Percentiles rank a stretch among this genome's conserved stretches.
These are phyloP conservation scores for Tromatobia lineatoria DNA, from an alignment of 2,888 invertebrate species.

Conservation along the genomic window DNA sequence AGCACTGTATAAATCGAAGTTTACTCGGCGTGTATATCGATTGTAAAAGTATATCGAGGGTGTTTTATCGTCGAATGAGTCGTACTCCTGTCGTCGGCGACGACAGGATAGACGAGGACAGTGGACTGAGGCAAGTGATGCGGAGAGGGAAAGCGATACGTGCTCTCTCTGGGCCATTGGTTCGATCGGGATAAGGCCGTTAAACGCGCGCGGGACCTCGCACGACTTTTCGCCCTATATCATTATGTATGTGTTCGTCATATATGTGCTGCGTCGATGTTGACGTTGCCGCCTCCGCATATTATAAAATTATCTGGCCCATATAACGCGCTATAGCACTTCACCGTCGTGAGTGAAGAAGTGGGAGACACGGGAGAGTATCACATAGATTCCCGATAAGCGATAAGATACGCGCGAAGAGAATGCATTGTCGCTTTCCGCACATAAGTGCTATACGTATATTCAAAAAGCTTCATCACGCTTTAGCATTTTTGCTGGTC, in stretches of 20 bases:
- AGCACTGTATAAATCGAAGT: conserved; percentile 33
- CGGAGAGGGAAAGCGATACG: conserved; percentile 17
- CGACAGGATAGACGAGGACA: conserved; percentile 13
- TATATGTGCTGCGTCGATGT: conserved; percentile 12
- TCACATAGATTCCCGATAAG: conserved; percentile 75
- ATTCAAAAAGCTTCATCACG: conserved; percentile 17
- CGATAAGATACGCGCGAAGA: conserved; percentile 67
- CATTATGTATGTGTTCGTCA: conserved; percentile 6
- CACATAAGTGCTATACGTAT: conserved; percentile 31
- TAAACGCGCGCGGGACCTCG: conserved; percentile 43
- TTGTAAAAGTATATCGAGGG: conserved; percentile 54
- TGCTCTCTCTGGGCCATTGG: conserved; percentile 45
- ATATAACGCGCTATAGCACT: conserved; percentile 56
- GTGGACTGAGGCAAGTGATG: not conserved
- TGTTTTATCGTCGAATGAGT: conserved; percentile 48
- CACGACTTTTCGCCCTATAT: conserved; percentile 26
- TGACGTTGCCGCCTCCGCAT: conserved; percentile 41
- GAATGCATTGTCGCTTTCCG: conserved; percentile 53
- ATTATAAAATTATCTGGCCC: conserved; percentile 73
- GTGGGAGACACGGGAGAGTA: conserved; percentile 2
- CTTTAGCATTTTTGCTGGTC: not conserved
- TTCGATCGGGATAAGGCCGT: conserved; percentile 53
- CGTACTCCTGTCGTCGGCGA: conserved; percentile 20
- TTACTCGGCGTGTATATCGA: conserved; percentile 43
- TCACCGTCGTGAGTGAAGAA: conserved; percentile 17